A percentile compares a stretch with the other conserved stretches of the same genome.
Evolutionary conservation across 2,797 vertebrate genomes (phyloP).

Genomic region (Odontamblyopus rebecca): DNA sequence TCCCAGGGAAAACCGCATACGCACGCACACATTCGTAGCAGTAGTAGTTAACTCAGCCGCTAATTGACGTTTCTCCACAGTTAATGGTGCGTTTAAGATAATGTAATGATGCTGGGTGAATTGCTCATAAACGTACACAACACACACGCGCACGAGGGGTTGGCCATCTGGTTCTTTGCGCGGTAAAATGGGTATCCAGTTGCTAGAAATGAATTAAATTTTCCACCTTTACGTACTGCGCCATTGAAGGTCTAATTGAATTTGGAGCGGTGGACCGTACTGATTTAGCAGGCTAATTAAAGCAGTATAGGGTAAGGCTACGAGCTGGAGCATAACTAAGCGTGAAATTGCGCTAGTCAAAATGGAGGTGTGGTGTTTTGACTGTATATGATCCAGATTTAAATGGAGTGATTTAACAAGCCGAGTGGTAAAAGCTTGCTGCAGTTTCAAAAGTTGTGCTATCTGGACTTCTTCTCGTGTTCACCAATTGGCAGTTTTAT

Average conservation of each 20-base stretch:
- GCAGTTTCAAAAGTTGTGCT: background rate
- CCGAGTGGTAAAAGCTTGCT: conserved; percentile 1
- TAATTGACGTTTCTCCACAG: conserved; percentile 71
- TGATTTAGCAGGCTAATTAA: conserved; percentile 69
- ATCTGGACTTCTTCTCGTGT: background rate
- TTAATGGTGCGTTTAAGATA: conserved; percentile 73
- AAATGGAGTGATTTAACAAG: conserved; percentile 18
- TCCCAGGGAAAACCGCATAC: conserved; percentile 2
- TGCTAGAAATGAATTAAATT: conserved; percentile 78
- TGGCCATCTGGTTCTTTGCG: conserved; percentile 51
- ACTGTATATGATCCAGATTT: conserved; percentile 29
- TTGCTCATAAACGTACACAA: conserved; percentile 72
- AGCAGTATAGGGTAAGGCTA: conserved; percentile 44
- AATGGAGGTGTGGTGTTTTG: conserved; percentile 30
- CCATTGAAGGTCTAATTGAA: conserved; percentile 73
- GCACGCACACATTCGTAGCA: background rate
- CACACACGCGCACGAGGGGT: conserved; percentile 37
- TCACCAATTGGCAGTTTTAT: too few species aligned
- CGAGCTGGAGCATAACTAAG: conserved; percentile 32
- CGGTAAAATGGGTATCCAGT: conserved; percentile 64
- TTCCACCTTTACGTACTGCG: conserved; percentile 66
- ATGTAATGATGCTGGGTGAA: conserved; percentile 70
- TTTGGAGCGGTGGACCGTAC: conserved; percentile 55
- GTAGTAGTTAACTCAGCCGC: conserved; percentile 44
- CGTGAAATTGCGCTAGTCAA: conserved; percentile 50